A percentile compares a stretch with the other conserved stretches of the same genome.
Evolutionary conservation across 1,140 invertebrate genomes (phyloP).

Genomic region (Helicoverpa armigera): DNA sequence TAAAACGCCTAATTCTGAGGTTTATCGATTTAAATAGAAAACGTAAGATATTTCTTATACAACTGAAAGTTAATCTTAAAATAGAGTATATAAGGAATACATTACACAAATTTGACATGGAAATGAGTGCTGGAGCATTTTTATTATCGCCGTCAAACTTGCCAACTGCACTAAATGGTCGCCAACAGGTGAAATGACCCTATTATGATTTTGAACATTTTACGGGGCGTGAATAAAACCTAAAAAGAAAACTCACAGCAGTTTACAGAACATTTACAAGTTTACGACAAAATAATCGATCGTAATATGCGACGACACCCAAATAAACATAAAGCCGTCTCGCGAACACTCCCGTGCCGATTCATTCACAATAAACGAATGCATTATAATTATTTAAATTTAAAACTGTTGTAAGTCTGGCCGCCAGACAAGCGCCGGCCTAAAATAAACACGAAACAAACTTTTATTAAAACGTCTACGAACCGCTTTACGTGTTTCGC

Average conservation of each 20-base stretch:
- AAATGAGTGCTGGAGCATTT: too few relatives aligned
- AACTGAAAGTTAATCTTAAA: too few relatives aligned
- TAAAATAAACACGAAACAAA: slow-evolving; percentile 73
- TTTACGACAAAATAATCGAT: slow-evolving; percentile 47
- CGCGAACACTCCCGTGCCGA: slow-evolving; percentile 27
- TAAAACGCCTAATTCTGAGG: too few relatives aligned
- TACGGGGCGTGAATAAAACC: slow-evolving; percentile 13
- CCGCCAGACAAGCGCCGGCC: slow-evolving; percentile 59
- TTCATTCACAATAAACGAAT: slow-evolving; percentile 53
- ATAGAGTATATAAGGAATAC: too few relatives aligned
- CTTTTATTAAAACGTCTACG: slow-evolving; percentile 74
- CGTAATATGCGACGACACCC: slow-evolving; percentile 40
- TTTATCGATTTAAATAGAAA: too few relatives aligned
- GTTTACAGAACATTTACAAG: slow-evolving; percentile 32
- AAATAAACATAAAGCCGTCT: slow-evolving; percentile 42
- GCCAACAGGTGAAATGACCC: too few relatives aligned
- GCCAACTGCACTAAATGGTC: too few relatives aligned
- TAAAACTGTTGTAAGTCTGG: slow-evolving; percentile 56
- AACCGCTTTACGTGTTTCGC: slow-evolving; percentile 60
- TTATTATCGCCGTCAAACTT: too few relatives aligned
- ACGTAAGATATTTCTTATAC: too few relatives aligned
- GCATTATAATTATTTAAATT: slow-evolving; percentile 62
- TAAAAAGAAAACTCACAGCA: slow-evolving; percentile 30
- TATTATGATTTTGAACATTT: slow-evolving; percentile 17
- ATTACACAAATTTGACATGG: too few relatives aligned